These are phyloP conservation scores for Belgica antarctica DNA, from an alignment of 2,888 invertebrate species.

Conservation along the genomic window DNA sequence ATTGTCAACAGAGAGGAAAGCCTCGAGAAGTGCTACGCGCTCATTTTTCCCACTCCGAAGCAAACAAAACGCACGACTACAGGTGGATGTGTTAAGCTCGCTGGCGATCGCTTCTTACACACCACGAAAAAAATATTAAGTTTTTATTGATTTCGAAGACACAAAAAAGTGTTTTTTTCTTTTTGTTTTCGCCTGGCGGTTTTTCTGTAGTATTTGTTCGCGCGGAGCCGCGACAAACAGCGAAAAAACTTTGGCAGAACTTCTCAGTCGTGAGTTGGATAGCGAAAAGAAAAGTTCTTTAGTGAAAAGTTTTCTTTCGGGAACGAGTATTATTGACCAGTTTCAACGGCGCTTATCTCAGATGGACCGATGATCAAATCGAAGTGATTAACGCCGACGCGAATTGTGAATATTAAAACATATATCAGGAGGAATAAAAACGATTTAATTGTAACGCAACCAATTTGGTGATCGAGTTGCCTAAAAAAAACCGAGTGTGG, in stretches of 20 bases:
- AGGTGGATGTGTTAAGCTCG: neutral
- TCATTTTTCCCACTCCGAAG: constrained; percentile 15
- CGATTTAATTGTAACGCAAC: neutral
- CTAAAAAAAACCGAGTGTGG: constrained; percentile 1
- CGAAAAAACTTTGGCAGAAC: constrained; percentile 38
- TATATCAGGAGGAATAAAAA: neutral
- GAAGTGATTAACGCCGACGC: constrained; percentile 11
- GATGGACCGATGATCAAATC: constrained; percentile 11
- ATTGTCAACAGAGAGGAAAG: constrained; percentile 19
- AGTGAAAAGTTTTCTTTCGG: constrained; percentile 28
- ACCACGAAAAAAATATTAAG: neutral
- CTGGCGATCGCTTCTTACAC: neutral
- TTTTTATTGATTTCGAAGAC: constrained; percentile 27
- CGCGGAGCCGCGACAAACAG: constrained; percentile 1
- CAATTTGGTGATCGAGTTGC: neutral
- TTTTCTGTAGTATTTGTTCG: no score
- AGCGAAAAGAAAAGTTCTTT: constrained; percentile 31
- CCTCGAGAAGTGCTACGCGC: neutral
- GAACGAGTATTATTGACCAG: neutral
- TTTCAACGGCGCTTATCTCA: neutral
- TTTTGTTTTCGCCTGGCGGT: no score
- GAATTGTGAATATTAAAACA: neutral
- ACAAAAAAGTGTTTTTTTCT: constrained; percentile 3
- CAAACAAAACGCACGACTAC: neutral
- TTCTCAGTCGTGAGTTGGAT: constrained; percentile 40